phyloP scores from a whole-genome alignment of 2,113 vertebrate species.

The Azemiops feae region DNA sequence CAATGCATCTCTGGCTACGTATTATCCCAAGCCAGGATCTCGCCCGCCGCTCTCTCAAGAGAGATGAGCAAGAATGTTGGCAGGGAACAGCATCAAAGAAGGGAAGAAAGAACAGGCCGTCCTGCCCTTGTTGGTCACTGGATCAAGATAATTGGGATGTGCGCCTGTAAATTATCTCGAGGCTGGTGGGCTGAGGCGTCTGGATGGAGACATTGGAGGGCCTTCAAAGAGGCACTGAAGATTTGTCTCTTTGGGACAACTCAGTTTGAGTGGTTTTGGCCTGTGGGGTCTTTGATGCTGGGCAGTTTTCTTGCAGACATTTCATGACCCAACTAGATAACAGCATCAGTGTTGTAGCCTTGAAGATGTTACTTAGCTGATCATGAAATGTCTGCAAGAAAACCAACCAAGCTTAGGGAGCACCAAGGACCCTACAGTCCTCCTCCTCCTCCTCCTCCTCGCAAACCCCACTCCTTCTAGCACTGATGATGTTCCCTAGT shows the following conservation, averaged over 20 bases:
- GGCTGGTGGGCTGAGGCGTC: background rate
- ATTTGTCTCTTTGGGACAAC: background rate
- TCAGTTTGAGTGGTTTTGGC: background rate
- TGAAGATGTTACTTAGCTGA: background rate
- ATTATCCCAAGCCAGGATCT: background rate
- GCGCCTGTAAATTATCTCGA: background rate
- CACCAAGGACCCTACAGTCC: background rate
- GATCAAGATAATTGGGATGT: too few relatives aligned
- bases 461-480: too few relatives aligned
- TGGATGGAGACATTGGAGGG: background rate
- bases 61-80: background rate
- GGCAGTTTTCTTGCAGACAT: background rate
- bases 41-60: background rate
- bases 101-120: background rate
- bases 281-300: background rate
- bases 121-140: background rate
- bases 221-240: background rate
- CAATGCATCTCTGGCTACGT: accelerated
- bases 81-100: background rate
- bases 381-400: background rate
- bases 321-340: background rate
- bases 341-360: background rate
- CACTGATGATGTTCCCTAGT: too few relatives aligned
- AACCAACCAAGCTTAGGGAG: background rate
- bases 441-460: too few relatives aligned